Conservation (phyloP, 2,888 invertebrate genomes). For the Tetranychus truncatus region DNA sequence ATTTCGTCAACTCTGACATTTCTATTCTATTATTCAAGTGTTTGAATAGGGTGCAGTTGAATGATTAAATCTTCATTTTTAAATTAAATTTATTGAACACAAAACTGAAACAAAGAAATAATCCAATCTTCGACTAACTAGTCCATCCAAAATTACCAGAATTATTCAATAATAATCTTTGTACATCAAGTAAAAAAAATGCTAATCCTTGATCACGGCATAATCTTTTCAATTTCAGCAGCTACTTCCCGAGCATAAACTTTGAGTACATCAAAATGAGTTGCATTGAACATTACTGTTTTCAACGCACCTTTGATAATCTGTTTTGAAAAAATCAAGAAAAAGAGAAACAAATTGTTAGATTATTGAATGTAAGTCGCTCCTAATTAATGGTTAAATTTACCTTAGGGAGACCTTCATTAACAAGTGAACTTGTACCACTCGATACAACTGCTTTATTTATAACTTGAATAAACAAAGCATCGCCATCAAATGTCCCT, state of each 20-base stretch:
- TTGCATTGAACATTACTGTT: not conserved
- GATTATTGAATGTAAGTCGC: not conserved
- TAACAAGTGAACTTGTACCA: not conserved
- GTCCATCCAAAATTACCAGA: not conserved
- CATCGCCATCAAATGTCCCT: conserved; percentile 3
- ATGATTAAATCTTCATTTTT: too few relatives aligned
- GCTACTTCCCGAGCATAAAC: not conserved
- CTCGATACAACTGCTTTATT: not conserved
- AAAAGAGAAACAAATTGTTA: not conserved
- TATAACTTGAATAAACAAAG: conserved; percentile 4
- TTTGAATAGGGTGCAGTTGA: too few relatives aligned
- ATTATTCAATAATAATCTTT: not conserved
- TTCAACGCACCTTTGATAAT: not conserved
- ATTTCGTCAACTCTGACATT: too few relatives aligned
- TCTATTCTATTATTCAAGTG: too few relatives aligned
- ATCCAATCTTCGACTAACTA: too few relatives aligned
- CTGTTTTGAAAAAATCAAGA: not conserved
- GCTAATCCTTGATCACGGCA: not conserved
- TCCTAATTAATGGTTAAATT: not conserved
- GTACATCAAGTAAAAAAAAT: not conserved
- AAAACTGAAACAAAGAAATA: too few relatives aligned
- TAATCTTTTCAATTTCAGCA: conserved; percentile 1
- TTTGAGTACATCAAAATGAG: conserved; percentile 1
- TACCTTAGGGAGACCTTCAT: conserved; percentile 3
- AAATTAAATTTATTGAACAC: too few relatives aligned